phyloP scores from a whole-genome alignment of 2,113 vertebrate species.

The Leptobrachium leishanense region DNA sequence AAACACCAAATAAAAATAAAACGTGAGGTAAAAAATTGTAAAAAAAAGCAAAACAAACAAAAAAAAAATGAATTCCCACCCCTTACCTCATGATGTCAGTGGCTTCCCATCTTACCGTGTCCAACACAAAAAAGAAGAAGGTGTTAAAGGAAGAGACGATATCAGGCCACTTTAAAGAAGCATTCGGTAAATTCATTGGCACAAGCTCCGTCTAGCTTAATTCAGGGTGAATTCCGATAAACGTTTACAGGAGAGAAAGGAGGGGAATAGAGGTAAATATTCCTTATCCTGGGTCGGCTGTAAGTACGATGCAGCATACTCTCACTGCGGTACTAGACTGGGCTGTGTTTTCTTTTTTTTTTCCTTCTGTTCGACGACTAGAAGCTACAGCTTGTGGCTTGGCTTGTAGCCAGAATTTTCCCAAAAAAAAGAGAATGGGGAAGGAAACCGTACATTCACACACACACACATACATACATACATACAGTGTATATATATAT shows the following conservation, averaged over 20 bases:
- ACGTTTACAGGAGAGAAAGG: slow-evolving; percentile 6
- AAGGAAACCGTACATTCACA: too few species aligned
- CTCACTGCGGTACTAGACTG: slow-evolving; percentile 27
- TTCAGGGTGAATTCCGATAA: slow-evolving; percentile 10
- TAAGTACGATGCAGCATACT: slow-evolving; percentile 16
- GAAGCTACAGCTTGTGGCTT: not conserved
- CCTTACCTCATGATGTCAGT: slow-evolving; percentile 31
- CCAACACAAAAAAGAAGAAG: slow-evolving; percentile 4
- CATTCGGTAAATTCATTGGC: slow-evolving; percentile 18
- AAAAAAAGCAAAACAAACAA: not conserved
- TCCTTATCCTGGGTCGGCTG: not conserved
- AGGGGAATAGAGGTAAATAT: not conserved
- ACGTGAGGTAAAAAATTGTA: too few species aligned
- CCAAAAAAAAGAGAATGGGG: not conserved
- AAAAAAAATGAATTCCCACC: not conserved
- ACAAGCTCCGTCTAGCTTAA: slow-evolving; percentile 22
- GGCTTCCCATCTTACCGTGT: slow-evolving; percentile 26
- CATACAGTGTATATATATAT: too few species aligned
- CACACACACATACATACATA: too few species aligned
- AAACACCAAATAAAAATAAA: too few species aligned
- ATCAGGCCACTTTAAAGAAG: not conserved
- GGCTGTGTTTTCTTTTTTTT: slow-evolving; percentile 7
- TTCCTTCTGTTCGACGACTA: not conserved
- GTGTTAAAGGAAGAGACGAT: slow-evolving; percentile 6
- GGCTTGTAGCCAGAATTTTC: slow-evolving; percentile 14